A percentile compares a stretch with the other conserved stretches of the same genome.
phyloP scores from a whole-genome alignment of 2,113 vertebrate genomes.

The Collichthys lucidus region DNA sequence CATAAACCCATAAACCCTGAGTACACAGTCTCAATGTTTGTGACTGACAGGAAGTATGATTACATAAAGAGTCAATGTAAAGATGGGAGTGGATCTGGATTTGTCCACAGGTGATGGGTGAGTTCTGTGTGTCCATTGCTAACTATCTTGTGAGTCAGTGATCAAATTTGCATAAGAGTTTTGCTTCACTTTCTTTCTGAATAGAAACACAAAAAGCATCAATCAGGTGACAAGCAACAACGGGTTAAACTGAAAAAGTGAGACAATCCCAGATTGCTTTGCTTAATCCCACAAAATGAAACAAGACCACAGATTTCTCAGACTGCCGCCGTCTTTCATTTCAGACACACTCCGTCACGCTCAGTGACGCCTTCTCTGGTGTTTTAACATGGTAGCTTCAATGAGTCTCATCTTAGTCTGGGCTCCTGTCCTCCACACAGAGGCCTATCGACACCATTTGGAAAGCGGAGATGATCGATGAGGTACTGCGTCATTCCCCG shows the following conservation, averaged over 20 bases:
- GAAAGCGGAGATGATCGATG: conserved; percentile 63
- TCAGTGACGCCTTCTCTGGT: conserved; percentile 34
- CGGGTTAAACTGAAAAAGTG: conserved; percentile 6
- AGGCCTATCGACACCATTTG: conserved; percentile 52
- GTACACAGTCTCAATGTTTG: too few species aligned
- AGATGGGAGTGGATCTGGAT: background rate
- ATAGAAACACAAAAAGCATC: background rate
- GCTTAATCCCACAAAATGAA: conserved; percentile 2
- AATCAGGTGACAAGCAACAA: background rate
- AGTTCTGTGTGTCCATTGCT: background rate
- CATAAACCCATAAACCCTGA: too few species aligned
- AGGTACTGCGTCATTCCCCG: conserved; percentile 56
- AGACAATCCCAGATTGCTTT: background rate
- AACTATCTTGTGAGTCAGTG: background rate
- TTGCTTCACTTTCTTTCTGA: background rate
- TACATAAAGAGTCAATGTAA: background rate
- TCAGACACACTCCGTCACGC: conserved; percentile 19
- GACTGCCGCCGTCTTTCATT: conserved; percentile 31
- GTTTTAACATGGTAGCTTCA: conserved; percentile 22
- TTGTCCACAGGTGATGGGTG: background rate
- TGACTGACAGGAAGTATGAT: background rate
- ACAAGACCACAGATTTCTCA: conserved; percentile 35
- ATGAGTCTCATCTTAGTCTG: conserved; percentile 32
- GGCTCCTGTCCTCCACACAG: conserved; percentile 48
- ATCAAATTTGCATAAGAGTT: background rate